Evolutionary conservation across 64 coral and sea anemone genomes (phyloP).

Genomic region (Actinia tenebrosa): DNA sequence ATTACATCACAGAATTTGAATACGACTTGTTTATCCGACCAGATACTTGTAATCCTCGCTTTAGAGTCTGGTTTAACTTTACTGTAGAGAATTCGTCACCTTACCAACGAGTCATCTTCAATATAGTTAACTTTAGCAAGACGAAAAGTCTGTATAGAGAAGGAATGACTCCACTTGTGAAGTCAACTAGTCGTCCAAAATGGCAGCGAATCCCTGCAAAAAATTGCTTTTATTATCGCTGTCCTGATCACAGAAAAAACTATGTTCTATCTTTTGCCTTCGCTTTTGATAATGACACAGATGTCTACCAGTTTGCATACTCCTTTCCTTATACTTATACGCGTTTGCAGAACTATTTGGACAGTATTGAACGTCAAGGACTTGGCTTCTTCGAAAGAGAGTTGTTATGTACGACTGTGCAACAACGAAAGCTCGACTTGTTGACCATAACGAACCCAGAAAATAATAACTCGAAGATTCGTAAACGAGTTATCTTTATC

Average conservation of each 20-base stretch:
- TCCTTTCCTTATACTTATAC: slow-evolving; percentile 95
- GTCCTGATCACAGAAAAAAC: slow-evolving; percentile 96
- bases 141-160: slow-evolving; percentile 97
- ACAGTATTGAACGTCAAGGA: slow-evolving; percentile 53
- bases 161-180: slow-evolving; percentile 97
- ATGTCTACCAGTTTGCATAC: slow-evolving; percentile 97
- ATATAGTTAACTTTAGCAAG: slow-evolving; percentile 98
- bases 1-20: slow-evolving; percentile 95
- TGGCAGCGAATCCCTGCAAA: slow-evolving; percentile 97
- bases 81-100: slow-evolving; percentile 86
- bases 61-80: slow-evolving; percentile 99
- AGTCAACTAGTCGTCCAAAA: slow-evolving; percentile 86
- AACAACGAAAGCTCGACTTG: slow-evolving; percentile 78
- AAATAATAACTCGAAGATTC: slow-evolving; percentile 48
- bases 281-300: slow-evolving; percentile 93
- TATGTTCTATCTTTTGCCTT: slow-evolving; percentile 98
- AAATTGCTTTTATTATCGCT: slow-evolving; percentile 98
- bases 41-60: slow-evolving; percentile 85
- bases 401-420: slow-evolving; percentile 78
- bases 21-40: slow-evolving; percentile 99
- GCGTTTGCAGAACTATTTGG: slow-evolving; percentile 81
- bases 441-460: slow-evolving; percentile 82
- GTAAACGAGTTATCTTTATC: slow-evolving; percentile 87
- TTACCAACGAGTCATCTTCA: slow-evolving; percentile 96
- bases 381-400: slow-evolving; percentile 74